Evolutionary conservation across 2,888 invertebrate species (phyloP), one percentile per base, ranked within the genome.

Genomic region (Petrophora chlorosata): DNA sequence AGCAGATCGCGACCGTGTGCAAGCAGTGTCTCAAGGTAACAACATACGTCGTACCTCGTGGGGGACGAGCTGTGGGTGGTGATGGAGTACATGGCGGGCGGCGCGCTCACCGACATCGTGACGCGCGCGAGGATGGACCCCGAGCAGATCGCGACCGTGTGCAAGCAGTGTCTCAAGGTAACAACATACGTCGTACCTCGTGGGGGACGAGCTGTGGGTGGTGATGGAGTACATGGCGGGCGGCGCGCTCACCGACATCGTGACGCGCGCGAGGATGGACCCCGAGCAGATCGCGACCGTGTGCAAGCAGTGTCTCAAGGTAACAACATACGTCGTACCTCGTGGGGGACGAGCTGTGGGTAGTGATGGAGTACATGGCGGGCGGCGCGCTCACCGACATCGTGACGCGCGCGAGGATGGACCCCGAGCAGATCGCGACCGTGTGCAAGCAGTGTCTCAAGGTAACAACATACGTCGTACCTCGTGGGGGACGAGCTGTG

Each of bases 51-150:
- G 65, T 99, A 98, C 87, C 91, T 99, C 61, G 99, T 99, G 3
- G 96, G 96, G 50, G 98, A 99, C 79, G 99, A 99, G 84, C 91
- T 99, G 28, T 99, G 99, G 99, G 99, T 99, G n/a, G 97, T 99
- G 14, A 99, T 99, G 99, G 99, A 99, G 79, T 99, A 96, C 81
- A 92, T 99, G 76, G 98, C 99, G 74, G 99, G 99, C 14, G 99
- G 99, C 0, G 98, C 99, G 2, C 93, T 99, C 38, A 99, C 99
- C 0, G 99, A 99, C 82, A 98, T 99, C 61, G 99, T 99, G 33
- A 99, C 99, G n/a, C 95, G 98, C 76, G 95, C 97, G 14, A 91
- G 98, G 57, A 98, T 99, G 98, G 98, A 98, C 82, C 99, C 99
- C 70, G 97, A 97, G 76, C 99, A 99, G 88, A 99, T 99, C 42